Conservation (phyloP, 2,797 vertebrate genomes). For the Anguilla anguilla region DNA sequence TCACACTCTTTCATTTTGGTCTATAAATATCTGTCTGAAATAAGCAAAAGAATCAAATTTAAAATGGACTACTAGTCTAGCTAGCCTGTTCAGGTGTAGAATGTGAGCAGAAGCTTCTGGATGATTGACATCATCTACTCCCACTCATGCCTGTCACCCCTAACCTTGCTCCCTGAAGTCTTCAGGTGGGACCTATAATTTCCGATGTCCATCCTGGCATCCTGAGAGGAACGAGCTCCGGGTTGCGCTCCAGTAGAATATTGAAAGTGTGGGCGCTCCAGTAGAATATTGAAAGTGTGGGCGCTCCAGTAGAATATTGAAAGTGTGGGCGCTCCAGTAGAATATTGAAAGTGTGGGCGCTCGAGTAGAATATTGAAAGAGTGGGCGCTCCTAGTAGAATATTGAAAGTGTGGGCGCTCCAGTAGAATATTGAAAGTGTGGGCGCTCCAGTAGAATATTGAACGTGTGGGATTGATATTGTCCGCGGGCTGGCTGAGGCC, state of each 20-base stretch:
- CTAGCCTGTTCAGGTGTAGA: neutral
- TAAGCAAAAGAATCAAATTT: neutral
- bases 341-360: constrained; percentile 17
- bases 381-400: constrained; percentile 49
- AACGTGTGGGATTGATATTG: constrained; percentile 65
- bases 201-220: constrained; percentile 71
- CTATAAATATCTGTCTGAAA: neutral
- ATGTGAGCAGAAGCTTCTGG: constrained; percentile 1
- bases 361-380: constrained; percentile 42
- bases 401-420: constrained; percentile 39
- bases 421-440: constrained; percentile 27
- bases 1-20: neutral
- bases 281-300: constrained; percentile 16
- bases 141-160: neutral
- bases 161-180: neutral
- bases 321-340: constrained; percentile 47
- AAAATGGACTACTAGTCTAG: neutral
- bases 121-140: neutral
- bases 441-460: constrained; percentile 66
- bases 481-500: constrained; percentile 56
- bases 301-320: constrained; percentile 48
- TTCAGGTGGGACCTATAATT: constrained; percentile 40
- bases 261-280: constrained; percentile 40
- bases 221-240: constrained; percentile 67
- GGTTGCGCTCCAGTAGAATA: constrained; percentile 52